A percentile compares a stretch with the other conserved stretches of the same genome.
Conservation (phyloP, 2,797 vertebrate genomes). For the Crypturellus tataupa region DNA sequence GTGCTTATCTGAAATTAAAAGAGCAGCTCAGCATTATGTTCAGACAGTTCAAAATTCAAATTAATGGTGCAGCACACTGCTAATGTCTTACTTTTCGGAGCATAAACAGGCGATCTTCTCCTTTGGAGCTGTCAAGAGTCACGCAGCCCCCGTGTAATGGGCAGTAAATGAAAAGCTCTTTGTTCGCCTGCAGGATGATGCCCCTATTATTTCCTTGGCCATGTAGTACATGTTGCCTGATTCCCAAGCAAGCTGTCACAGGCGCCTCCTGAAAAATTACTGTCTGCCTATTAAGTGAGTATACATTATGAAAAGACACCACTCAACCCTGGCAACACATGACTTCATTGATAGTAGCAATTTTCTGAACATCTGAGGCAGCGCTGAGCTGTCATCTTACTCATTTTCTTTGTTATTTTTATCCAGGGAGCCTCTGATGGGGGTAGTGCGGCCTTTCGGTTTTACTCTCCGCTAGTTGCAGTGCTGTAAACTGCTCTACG, state of each 20-base stretch:
- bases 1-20: slow-evolving; percentile 4
- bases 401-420: background rate
- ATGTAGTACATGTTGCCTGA: background rate
- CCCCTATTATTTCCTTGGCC: background rate
- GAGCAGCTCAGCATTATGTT: background rate
- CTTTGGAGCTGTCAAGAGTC: background rate
- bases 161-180: slow-evolving; percentile 14
- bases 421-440: background rate
- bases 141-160: background rate
- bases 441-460: background rate
- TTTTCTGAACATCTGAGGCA: background rate
- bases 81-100: background rate
- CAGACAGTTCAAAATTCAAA: background rate
- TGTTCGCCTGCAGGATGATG: background rate
- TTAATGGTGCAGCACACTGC: background rate
- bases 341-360: background rate
- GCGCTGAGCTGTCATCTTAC: background rate
- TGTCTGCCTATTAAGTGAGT: background rate
- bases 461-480: background rate
- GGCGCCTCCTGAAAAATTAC: slow-evolving; percentile 13
- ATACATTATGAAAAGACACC: background rate
- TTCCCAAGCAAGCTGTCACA: slow-evolving; percentile 16
- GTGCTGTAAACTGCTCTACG: background rate
- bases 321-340: background rate
- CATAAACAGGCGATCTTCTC: background rate